These are phyloP conservation scores for Mycogona germanica DNA, from an alignment of 2,888 invertebrate species.

Conservation along the genomic window DNA sequence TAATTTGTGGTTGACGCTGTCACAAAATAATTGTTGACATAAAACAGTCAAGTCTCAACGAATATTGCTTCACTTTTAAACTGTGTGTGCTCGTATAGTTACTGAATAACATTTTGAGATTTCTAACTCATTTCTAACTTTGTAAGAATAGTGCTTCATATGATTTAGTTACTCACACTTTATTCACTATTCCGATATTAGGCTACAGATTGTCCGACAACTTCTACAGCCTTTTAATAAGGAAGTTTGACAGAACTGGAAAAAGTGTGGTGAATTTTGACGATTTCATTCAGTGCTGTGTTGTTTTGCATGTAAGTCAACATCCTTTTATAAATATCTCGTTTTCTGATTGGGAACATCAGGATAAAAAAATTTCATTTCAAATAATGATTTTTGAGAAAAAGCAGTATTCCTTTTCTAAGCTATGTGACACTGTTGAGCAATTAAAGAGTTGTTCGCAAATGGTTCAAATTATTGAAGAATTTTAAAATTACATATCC, in stretches of 20 bases:
- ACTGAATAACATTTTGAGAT: background rate
- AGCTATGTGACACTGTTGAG: too few species aligned
- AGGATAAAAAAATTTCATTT: conserved; percentile 68
- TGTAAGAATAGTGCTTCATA: too few species aligned
- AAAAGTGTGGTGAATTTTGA: conserved; percentile 86
- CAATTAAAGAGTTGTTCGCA: too few species aligned
- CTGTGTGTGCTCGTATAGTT: too few species aligned
- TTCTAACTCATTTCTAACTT: background rate
- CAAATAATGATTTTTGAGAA: conserved; percentile 27
- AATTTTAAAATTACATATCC: too few species aligned
- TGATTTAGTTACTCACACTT: too few species aligned
- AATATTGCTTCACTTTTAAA: too few species aligned
- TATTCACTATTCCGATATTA: conserved; percentile 24
- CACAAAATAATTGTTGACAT: too few species aligned
- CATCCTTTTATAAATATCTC: background rate
- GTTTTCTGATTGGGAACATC: conserved; percentile 20
- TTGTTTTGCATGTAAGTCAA: conserved; percentile 74
- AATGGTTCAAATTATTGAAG: too few species aligned
- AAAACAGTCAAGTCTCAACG: too few species aligned
- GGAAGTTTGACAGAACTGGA: conserved; percentile 91
- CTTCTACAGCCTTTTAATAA: conserved; percentile 63
- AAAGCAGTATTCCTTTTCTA: too few species aligned
- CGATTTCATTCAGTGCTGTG: conserved; percentile 95
- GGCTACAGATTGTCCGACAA: conserved; percentile 60
- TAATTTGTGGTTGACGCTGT: too few species aligned